These are phyloP conservation scores for Gila robusta DNA, from an alignment of 2,797 vertebrate genomes.

Conservation along the genomic window DNA sequence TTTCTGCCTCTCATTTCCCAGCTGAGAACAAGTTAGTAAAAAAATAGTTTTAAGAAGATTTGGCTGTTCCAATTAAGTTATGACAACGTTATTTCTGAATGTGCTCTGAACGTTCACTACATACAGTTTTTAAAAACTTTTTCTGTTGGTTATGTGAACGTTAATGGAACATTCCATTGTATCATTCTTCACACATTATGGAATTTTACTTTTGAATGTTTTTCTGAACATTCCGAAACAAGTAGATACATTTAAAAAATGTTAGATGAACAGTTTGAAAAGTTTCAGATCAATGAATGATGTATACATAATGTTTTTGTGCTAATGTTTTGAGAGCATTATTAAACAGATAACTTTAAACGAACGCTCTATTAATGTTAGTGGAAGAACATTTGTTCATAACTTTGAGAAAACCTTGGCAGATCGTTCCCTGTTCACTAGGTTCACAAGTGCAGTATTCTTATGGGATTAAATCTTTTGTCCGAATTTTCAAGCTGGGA, in stretches of 20 bases:
- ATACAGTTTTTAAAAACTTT: not conserved
- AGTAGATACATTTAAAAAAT: not conserved
- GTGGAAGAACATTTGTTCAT: not conserved
- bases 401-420: too few species aligned
- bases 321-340: not conserved
- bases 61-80: not conserved
- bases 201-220: not conserved
- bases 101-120: not conserved
- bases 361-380: not conserved
- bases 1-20: conserved; percentile 52
- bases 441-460: not conserved
- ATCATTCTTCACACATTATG: not conserved
- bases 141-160: not conserved
- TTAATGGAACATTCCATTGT: not conserved
- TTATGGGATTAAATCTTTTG: not conserved
- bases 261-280: too few species aligned
- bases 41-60: not conserved
- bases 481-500: too few species aligned
- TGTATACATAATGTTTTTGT: not conserved
- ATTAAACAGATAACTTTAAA: not conserved
- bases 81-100: not conserved
- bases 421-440: too few species aligned
- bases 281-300: too few species aligned
- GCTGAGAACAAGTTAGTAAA: not conserved
- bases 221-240: not conserved